Percentiles rank a stretch among this genome's conserved stretches.
Evolutionary conservation across 2,113 vertebrate genomes (phyloP).

Genomic region (Sinocyclocheilus grahami): DNA sequence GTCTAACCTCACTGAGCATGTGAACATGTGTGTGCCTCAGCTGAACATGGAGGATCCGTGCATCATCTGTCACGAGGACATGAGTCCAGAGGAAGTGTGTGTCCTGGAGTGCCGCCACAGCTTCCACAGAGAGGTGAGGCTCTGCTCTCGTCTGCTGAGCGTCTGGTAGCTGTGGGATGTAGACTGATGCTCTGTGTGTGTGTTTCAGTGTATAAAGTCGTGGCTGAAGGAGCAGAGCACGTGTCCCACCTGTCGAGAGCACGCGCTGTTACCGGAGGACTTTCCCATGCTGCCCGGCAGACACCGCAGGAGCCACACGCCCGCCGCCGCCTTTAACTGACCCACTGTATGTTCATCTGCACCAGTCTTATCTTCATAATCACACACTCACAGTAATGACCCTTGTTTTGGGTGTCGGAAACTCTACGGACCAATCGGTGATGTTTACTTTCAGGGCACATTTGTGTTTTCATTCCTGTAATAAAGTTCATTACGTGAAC

Average conservation of each 20-base stretch:
- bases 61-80: slow-evolving; percentile 85
- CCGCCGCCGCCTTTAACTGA: slow-evolving; percentile 40
- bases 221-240: slow-evolving; percentile 86
- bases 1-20: slow-evolving; percentile 26
- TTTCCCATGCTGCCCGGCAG: slow-evolving; percentile 75
- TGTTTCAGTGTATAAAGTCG: slow-evolving; percentile 81
- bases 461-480: background rate
- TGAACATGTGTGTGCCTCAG: slow-evolving; percentile 72
- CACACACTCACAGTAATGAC: background rate
- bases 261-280: slow-evolving; percentile 75
- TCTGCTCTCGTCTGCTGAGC: background rate
- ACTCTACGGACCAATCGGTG: background rate
- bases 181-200: background rate
- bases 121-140: slow-evolving; percentile 84
- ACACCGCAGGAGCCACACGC: slow-evolving; percentile 59
- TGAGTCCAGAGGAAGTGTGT: slow-evolving; percentile 71
- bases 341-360: background rate
- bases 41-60: slow-evolving; percentile 81
- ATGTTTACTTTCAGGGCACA: background rate
- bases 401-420: background rate
- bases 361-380: background rate
- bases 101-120: slow-evolving; percentile 86
- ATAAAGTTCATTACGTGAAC: background rate
- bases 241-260: slow-evolving; percentile 86
- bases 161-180: background rate